Conservation (phyloP, 2,888 invertebrate species). For the Synergus japonicus region DNA sequence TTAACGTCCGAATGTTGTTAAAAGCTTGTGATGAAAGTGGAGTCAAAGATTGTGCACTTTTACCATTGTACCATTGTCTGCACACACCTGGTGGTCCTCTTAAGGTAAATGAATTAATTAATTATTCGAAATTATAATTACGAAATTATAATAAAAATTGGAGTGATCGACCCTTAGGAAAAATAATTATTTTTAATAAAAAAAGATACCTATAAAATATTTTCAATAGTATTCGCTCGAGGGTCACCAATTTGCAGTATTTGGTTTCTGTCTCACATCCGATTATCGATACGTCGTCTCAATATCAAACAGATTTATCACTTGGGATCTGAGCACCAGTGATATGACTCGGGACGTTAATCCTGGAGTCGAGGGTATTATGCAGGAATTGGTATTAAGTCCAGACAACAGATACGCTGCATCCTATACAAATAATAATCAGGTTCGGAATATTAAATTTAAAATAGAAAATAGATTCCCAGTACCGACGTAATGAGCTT, state of each 20-base stretch:
- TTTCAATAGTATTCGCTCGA: constrained; percentile 92
- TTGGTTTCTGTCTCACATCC: constrained; percentile 92
- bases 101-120: constrained; percentile 81
- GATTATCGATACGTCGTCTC: constrained; percentile 96
- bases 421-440: constrained; percentile 97
- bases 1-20: constrained; percentile 91
- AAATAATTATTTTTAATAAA: too few relatives aligned
- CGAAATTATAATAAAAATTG: too few relatives aligned
- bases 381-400: constrained; percentile 95
- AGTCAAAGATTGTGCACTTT: constrained; percentile 91
- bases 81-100: constrained; percentile 99
- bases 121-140: too few relatives aligned
- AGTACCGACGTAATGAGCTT: too few relatives aligned
- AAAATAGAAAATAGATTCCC: not conserved
- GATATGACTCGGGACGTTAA: constrained; percentile 95
- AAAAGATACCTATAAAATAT: not conserved
- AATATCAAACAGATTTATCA: constrained; percentile 97
- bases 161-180: too few relatives aligned
- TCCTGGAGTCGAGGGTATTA: constrained; percentile 96
- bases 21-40: constrained; percentile 95
- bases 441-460: constrained; percentile 77
- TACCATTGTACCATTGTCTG: constrained; percentile 96
- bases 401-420: constrained; percentile 98
- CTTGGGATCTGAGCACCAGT: constrained; percentile 97
- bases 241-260: constrained; percentile 98